Evolutionary conservation across 2,797 vertebrate species (phyloP), one percentile per base, ranked within the genome.

Genomic region (Hozukius guyotensis): DNA sequence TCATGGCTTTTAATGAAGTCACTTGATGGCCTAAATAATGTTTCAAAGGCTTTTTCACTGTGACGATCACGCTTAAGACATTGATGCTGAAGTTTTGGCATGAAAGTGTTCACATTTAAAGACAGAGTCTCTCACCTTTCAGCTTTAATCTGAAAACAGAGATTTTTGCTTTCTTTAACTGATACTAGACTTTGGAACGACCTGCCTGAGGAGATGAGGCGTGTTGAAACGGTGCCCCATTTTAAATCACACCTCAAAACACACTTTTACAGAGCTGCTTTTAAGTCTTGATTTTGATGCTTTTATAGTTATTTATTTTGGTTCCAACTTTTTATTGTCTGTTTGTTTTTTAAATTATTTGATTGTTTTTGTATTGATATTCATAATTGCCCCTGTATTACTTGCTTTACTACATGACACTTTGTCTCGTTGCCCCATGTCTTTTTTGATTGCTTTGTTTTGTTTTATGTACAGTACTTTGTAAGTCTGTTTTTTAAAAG

Each of bases 91-190:
- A 12, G 22, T 1, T 22, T 10, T 22, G 14, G 27, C 38, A 77
- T 62, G 5, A 80, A 76, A 65, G 16, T 22, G 3, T 20, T 53
- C 6, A 2, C 25, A 60, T 67, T 70, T 34, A 55, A 57, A 72
- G 16, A 31, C 3, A 38, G 12, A 14, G 36, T 38, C 36, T 38
- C 12, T 38, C 11, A 29, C 3, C 11, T 5, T 3, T 60, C 32
- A n/a, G n/a, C 49, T 74, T 71, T 63, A 34, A 76, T 80, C 38
- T 49, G 25, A 72, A 77, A 81, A 67, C n/a, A 78, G n/a, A 75
- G 3, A 53, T 36, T 7, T 74, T 4, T 62, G 31, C 4, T n/a
- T 56, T 18, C 16, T 25, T 25, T 25, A 56, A 56, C 46, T 49
- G 18, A 52, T 2, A n/a, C 8, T 2, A 46, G 16, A 46, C 42